Base-by-base conservation (phyloP, 53 echinoderm and acorn worm genomes). In the Hippasteria phrygiana region DNA sequence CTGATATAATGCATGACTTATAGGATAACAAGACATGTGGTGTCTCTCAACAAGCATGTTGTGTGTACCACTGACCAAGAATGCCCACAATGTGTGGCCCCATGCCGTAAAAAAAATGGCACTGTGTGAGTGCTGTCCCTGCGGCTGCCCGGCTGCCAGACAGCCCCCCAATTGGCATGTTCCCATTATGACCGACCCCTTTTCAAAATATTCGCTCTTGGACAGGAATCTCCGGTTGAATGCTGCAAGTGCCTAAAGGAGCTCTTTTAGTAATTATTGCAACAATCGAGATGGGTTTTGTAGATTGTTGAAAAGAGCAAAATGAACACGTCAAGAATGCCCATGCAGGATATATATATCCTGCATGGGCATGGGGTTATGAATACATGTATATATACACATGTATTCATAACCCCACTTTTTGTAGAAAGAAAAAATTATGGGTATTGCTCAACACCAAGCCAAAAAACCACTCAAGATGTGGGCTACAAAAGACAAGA, bases 11-110 rank as follows among this genome's bases (percentile, higher is more conserved):
- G 26, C 59, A 48, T 27, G 32, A 63, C 51, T 51, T 51, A 51
- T 51, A 17, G 51, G 9, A 13, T 13, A 46, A 13, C 46, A 13
- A 46, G 9, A 13, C 20, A 63, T 20, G 64, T 2, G 3, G 33
- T 32, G 43, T 82, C 83, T 46, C 36, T 83, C 69, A 83, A 83
- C 83, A 83, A 65, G 48, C 32, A 83, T 48, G 83, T 47, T 46
- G 62, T 66, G 83, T 83, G 67, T 45, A 45, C 31, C 34, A 47
- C 46, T 28, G 43, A 33, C 28, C 66, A 83, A 67, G 83, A 83
- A 83, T 83, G 27, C 48, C 67, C 47, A 83, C 83, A 83, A 83
- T 83, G 83, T 31, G 1, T 18, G 20, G 65, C 47, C 56, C 67
- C 48, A 45, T 65, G 65, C 65, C 42, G 43, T 81, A 41, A 40